Conservation (phyloP, 1,140 invertebrate genomes). For the Brachionus koreanus region DNA sequence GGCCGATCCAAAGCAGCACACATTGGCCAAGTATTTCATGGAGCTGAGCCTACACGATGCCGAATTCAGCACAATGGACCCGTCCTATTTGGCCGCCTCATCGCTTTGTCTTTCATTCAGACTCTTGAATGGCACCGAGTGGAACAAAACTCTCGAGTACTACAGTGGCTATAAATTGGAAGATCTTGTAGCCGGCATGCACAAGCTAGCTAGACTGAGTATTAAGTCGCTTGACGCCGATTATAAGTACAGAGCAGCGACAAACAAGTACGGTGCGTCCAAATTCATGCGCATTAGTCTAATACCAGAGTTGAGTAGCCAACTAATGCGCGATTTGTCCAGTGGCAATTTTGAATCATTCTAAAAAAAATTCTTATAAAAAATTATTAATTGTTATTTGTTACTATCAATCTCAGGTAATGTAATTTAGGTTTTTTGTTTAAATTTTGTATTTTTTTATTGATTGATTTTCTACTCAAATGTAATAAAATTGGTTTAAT, state of each 20-base stretch:
- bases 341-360: not conserved
- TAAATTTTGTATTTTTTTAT: not conserved
- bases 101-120: constrained; percentile 69
- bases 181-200: constrained; percentile 54
- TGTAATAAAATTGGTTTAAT: not conserved
- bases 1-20: constrained; percentile 70
- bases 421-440: constrained; percentile 4
- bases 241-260: constrained; percentile 57
- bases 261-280: constrained; percentile 59
- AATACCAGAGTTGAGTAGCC: constrained; percentile 56
- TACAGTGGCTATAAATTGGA: constrained; percentile 60
- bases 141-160: constrained; percentile 57
- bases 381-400: constrained; percentile 31
- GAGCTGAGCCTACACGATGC: constrained; percentile 81
- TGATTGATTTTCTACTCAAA: not conserved
- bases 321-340: constrained; percentile 51
- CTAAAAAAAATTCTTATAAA: not conserved
- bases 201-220: constrained; percentile 57
- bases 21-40: constrained; percentile 84
- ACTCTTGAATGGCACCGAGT: constrained; percentile 53
- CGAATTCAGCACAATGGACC: constrained; percentile 71
- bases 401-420: constrained; percentile 23
- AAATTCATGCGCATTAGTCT: constrained; percentile 60
- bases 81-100: constrained; percentile 74
- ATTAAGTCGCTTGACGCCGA: constrained; percentile 53